A percentile compares a stretch with the other conserved stretches of the same genome.
Evolutionary conservation across 1,140 invertebrate species (phyloP).

Genomic region (Mercenaria mercenaria): DNA sequence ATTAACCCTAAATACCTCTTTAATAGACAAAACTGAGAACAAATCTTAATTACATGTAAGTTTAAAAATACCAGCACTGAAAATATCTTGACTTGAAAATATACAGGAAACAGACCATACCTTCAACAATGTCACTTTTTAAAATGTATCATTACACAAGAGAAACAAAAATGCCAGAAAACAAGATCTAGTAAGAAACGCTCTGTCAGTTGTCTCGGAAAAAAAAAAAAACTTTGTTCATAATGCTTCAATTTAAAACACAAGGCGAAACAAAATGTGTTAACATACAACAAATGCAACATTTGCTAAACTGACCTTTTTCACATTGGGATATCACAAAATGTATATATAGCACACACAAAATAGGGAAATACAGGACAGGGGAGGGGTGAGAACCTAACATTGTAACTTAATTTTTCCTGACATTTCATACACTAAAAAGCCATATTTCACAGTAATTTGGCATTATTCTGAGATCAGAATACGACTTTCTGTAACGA

Average conservation of each 20-base stretch:
- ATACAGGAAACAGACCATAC: too few relatives aligned
- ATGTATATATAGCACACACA: slow-evolving; percentile 32
- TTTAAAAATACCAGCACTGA: too few relatives aligned
- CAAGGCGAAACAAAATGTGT: not conserved
- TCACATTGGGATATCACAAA: slow-evolving; percentile 11
- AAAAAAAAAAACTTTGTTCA: slow-evolving; percentile 39
- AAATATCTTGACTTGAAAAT: too few relatives aligned
- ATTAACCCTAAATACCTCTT: too few relatives aligned
- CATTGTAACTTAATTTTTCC: not conserved
- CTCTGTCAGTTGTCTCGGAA: too few relatives aligned
- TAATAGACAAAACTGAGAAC: too few relatives aligned
- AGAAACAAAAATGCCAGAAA: too few relatives aligned
- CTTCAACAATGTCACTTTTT: too few relatives aligned
- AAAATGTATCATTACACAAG: too few relatives aligned
- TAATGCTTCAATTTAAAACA: not conserved
- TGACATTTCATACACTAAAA: not conserved
- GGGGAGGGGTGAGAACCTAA: not conserved
- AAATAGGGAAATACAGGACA: slow-evolving; percentile 17
- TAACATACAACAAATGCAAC: slow-evolving; percentile 2
- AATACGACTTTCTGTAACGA: not conserved
- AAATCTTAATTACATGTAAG: too few relatives aligned
- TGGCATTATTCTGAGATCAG: not conserved
- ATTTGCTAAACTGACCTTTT: slow-evolving; percentile 9
- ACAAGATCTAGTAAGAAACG: too few relatives aligned
- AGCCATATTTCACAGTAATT: not conserved